phyloP scores from a whole-genome alignment of 1,140 invertebrate genomes.

The Tyrophagus putrescentiae region DNA sequence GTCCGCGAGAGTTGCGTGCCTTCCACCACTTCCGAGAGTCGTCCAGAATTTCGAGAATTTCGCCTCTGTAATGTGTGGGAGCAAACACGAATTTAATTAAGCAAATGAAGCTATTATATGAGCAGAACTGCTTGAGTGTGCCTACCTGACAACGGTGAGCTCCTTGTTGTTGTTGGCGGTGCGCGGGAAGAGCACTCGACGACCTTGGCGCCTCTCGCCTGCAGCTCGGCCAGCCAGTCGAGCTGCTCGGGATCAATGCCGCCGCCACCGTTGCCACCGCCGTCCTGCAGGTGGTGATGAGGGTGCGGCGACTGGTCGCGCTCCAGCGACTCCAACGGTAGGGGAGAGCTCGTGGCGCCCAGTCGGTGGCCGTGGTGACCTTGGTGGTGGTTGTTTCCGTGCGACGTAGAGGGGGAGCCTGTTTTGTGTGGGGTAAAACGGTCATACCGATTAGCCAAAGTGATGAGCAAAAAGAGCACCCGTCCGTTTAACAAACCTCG shows the following conservation, averaged over 20 bases:
- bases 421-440: background rate
- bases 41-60: conserved; percentile 58
- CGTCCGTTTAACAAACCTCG: too few species aligned
- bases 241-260: conserved; percentile 25
- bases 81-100: background rate
- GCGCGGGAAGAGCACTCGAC: conserved; percentile 86
- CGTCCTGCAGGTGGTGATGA: too few species aligned
- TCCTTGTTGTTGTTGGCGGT: conserved; percentile 98
- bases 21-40: conserved; percentile 98
- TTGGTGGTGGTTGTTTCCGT: conserved; percentile 32
- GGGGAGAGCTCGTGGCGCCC: conserved; percentile 12
- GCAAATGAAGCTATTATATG: too few species aligned
- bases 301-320: conserved; percentile 36
- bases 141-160: conserved; percentile 63
- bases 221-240: conserved; percentile 31
- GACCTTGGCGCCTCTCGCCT: conserved; percentile 49
- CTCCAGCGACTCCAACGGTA: conserved; percentile 48
- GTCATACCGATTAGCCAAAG: background rate
- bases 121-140: background rate
- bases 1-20: conserved; percentile 69
- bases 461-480: too few species aligned
- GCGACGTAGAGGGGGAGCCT: conserved; percentile 16
- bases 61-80: conserved; percentile 19
- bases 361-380: background rate
- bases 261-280: background rate